Base-by-base conservation (phyloP, 2,888 invertebrate species). In the Troilus luridus region DNA sequence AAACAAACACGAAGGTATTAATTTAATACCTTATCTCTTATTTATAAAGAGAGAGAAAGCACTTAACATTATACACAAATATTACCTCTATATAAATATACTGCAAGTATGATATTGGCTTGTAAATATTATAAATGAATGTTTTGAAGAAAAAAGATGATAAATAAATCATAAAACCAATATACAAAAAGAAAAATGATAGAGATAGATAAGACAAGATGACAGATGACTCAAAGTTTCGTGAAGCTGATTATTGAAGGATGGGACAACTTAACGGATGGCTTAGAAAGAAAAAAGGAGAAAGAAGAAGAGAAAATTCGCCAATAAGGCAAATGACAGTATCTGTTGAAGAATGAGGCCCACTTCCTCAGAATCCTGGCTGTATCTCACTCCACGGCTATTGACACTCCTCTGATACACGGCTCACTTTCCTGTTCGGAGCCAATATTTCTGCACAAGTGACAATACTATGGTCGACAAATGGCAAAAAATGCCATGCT, bases 291-390 rank as follows among this genome's bases (percentile, higher is more conserved):
- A 77, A 77, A 77, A n/a, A 59, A 59, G 59, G 12, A 59, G 59
- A 59, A 77, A 67, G 24, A 24, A 67, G 11, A 24, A 67, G 24
- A 14, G 67, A 17, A 77, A 41, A 77, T 77, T 41, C 27, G 72
- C 41, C 72, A 77, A 77, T 77, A 77, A 77, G 72, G 41, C 27
- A 77, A 77, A 77, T 77, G 72, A 77, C 72, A 77, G 72, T 77
- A 77, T 77, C 72, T 77, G 6, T 77, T 41, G 41, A 77, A 77
- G 72, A 77, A 77, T 77, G 72, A 21, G 72, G 3, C 41, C 19
- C 72, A 17, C 72, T 77, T 77, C 41, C 72, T 77, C 41, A 8
- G 17, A 17, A 0, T 27, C 17, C 5, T 14, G 14, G 72, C 72
- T 77, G 7, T 77, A 77, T 77, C 72, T 77, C 41, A 77, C 72